Conservation (phyloP, 2,888 invertebrate genomes). For the Rambutsinella grinnellia region DNA sequence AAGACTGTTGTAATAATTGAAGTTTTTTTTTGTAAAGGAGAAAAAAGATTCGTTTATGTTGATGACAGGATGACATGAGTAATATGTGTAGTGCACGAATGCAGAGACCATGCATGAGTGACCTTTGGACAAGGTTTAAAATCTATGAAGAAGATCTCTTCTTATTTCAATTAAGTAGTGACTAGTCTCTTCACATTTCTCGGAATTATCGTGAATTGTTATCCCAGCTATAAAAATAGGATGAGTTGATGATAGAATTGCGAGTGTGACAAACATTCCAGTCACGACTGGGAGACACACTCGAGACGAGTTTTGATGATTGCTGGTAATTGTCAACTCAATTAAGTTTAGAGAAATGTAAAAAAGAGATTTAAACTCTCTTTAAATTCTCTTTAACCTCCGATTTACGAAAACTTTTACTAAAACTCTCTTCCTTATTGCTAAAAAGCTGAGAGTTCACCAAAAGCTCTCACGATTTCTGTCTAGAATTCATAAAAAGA, state of each 20-base stretch:
- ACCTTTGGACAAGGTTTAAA: slow-evolving; percentile 43
- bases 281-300: slow-evolving; percentile 47
- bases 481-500: neutral
- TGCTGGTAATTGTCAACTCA: slow-evolving; percentile 51
- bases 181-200: slow-evolving; percentile 6
- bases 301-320: slow-evolving; percentile 22
- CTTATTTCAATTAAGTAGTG: neutral
- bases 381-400: slow-evolving; percentile 9
- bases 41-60: slow-evolving; percentile 1
- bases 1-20: slow-evolving; percentile 25
- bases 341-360: slow-evolving; percentile 34
- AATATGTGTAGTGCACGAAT: neutral
- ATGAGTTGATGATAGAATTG: slow-evolving; percentile 22
- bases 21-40: slow-evolving; percentile 21
- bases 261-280: slow-evolving; percentile 49
- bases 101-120: slow-evolving; percentile 38
- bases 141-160: neutral
- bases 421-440: slow-evolving; percentile 1
- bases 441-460: slow-evolving; percentile 10
- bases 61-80: slow-evolving; percentile 30
- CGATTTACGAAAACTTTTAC: neutral
- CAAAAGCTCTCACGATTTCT: too few relatives aligned
- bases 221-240: neutral
- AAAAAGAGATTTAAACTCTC: slow-evolving; percentile 1
- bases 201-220: slow-evolving; percentile 11